These are phyloP conservation scores for Syrphus vitripennis DNA, from an alignment of 2,888 invertebrate species.

Conservation along the genomic window DNA sequence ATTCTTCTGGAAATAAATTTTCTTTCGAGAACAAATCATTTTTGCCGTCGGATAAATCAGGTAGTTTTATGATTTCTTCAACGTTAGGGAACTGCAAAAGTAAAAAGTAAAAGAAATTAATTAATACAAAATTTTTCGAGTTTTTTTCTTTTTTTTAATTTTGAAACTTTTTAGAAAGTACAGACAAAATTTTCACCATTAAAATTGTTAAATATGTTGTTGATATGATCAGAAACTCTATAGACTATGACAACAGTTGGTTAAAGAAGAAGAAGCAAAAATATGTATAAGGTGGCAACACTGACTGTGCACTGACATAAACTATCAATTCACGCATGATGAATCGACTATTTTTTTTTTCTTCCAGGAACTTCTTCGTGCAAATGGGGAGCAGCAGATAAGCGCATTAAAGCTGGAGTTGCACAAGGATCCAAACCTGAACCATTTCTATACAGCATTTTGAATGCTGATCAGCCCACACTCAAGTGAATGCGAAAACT, in stretches of 20 bases:
- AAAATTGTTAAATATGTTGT: too few species aligned
- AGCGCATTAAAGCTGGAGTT: not conserved
- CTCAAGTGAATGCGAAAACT: too few species aligned
- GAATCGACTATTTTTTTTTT: not conserved
- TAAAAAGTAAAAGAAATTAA: not conserved
- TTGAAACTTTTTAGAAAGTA: too few species aligned
- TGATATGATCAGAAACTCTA: too few species aligned
- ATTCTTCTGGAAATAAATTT: slow-evolving; percentile 74
- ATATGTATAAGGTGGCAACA: too few species aligned
- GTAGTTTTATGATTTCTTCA: slow-evolving; percentile 23
- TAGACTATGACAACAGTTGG: too few species aligned
- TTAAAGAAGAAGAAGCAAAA: too few species aligned
- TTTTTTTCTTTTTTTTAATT: too few species aligned
- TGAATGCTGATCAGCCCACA: too few species aligned
- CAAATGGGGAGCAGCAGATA: not conserved
- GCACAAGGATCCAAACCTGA: not conserved
- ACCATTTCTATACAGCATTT: not conserved
- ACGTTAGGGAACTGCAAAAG: slow-evolving; percentile 39
- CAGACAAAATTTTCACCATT: too few species aligned
- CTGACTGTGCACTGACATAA: too few species aligned
- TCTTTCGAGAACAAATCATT: not conserved
- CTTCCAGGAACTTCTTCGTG: not conserved
- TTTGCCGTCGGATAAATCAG: not conserved
- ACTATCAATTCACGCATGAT: too few species aligned
- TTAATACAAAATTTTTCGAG: not conserved